Conservation (phyloP, 1,140 invertebrate species). For the Bombyx mori region DNA sequence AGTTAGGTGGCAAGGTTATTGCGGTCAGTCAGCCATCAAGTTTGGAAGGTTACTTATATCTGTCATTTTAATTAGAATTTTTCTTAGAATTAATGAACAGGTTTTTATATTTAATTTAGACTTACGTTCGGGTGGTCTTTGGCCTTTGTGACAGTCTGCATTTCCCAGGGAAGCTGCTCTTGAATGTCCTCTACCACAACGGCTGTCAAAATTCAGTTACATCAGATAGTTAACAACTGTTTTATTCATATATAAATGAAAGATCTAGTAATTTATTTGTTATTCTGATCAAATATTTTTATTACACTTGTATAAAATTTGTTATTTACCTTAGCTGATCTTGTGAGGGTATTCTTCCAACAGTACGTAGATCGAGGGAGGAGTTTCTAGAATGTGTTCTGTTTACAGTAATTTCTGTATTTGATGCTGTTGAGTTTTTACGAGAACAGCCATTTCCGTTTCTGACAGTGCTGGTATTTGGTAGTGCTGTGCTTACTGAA, state of each 20-base stretch:
- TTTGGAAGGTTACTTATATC: too few relatives aligned
- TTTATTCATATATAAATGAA: too few relatives aligned
- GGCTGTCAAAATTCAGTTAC: constrained; percentile 27
- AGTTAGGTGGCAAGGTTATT: too few relatives aligned
- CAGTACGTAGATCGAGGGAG: constrained; percentile 81
- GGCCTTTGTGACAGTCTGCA: constrained; percentile 75
- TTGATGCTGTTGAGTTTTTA: constrained; percentile 60
- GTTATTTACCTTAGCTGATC: constrained; percentile 57
- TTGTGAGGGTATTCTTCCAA: constrained; percentile 66
- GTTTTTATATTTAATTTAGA: constrained; percentile 5
- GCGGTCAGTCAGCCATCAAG: too few relatives aligned
- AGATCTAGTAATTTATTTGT: too few relatives aligned
- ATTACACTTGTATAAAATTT: neutral
- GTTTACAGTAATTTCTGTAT: constrained; percentile 40
- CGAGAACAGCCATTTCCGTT: constrained; percentile 53
- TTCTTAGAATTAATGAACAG: too few relatives aligned
- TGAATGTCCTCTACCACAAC: constrained; percentile 78
- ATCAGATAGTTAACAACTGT: neutral
- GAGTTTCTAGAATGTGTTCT: constrained; percentile 82
- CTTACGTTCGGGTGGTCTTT: constrained; percentile 52
- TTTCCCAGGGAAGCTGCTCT: constrained; percentile 87
- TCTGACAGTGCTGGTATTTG: constrained; percentile 35
- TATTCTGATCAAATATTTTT: neutral
- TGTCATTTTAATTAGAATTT: too few relatives aligned
- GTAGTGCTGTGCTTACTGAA: constrained; percentile 42